Evolutionary conservation across 2,797 vertebrate genomes (phyloP).

Genomic region (Rhodeus uyekii): DNA sequence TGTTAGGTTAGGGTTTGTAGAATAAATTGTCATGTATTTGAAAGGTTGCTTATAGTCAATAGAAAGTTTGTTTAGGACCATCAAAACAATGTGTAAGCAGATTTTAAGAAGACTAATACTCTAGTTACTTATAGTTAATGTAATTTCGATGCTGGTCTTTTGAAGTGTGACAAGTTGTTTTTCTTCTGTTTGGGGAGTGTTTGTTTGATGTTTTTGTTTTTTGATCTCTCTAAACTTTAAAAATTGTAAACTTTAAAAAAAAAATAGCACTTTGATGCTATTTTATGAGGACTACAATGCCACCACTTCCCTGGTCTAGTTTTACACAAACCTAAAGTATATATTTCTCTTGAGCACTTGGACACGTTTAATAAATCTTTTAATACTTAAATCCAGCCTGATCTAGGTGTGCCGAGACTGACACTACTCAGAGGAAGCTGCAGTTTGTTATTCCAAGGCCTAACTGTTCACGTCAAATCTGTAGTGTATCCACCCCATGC

Average conservation of each 20-base stretch:
- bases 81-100: background rate
- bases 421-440: conserved; percentile 15
- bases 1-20: background rate
- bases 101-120: background rate
- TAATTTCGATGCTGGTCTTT: background rate
- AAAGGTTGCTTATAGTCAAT: background rate
- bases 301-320: background rate
- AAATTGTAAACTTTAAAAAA: background rate
- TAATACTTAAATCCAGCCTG: conserved; percentile 11
- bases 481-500: conserved; percentile 34
- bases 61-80: background rate
- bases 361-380: conserved; percentile 14
- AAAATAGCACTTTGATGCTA: background rate
- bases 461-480: conserved; percentile 34
- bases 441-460: conserved; percentile 44
- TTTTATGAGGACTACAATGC: background rate
- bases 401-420: conserved; percentile 20
- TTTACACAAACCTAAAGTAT: background rate
- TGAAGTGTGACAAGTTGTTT: background rate
- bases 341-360: conserved; percentile 11
- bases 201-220: background rate
- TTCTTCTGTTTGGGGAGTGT: background rate
- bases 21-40: background rate
- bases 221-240: background rate
- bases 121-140: background rate